These are phyloP conservation scores for Halesus radiatus DNA, from an alignment of 1,140 invertebrate genomes.

Conservation along the genomic window DNA sequence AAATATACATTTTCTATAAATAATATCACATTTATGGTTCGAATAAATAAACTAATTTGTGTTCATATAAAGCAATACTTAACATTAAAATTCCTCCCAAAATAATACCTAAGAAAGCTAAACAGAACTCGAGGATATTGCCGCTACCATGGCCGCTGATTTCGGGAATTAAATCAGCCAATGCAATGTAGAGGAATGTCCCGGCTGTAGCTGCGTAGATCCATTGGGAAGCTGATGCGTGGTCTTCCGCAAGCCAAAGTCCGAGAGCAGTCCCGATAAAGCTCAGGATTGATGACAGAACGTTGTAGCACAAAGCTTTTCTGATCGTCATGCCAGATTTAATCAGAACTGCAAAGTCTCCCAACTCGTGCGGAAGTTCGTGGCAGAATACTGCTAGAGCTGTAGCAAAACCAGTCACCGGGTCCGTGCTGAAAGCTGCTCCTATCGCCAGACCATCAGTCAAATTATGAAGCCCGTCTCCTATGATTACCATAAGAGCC, in stretches of 20 bases:
- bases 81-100: slow-evolving; percentile 82
- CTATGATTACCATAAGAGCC: slow-evolving; percentile 84
- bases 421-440: slow-evolving; percentile 80
- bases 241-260: slow-evolving; percentile 77
- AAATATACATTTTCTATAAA: too few relatives aligned
- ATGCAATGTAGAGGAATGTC: slow-evolving; percentile 86
- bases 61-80: slow-evolving; percentile 81
- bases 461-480: slow-evolving; percentile 86
- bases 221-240: slow-evolving; percentile 78
- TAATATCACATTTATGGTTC: slow-evolving; percentile 59
- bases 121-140: slow-evolving; percentile 63
- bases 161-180: slow-evolving; percentile 82
- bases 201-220: slow-evolving; percentile 86
- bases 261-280: slow-evolving; percentile 83
- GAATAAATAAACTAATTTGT: slow-evolving; percentile 74
- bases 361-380: slow-evolving; percentile 86
- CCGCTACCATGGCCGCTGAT: slow-evolving; percentile 69
- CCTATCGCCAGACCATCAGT: slow-evolving; percentile 87
- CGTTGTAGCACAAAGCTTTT: slow-evolving; percentile 81
- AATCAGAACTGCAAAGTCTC: slow-evolving; percentile 86
- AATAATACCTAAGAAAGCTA: slow-evolving; percentile 76
- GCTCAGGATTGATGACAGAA: slow-evolving; percentile 81
- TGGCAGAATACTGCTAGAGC: slow-evolving; percentile 86
- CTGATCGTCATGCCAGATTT: slow-evolving; percentile 81
- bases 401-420: slow-evolving; percentile 82